phyloP scores from a whole-genome alignment of 1,140 invertebrate genomes.

The Macrosteles quadrilineatus region DNA sequence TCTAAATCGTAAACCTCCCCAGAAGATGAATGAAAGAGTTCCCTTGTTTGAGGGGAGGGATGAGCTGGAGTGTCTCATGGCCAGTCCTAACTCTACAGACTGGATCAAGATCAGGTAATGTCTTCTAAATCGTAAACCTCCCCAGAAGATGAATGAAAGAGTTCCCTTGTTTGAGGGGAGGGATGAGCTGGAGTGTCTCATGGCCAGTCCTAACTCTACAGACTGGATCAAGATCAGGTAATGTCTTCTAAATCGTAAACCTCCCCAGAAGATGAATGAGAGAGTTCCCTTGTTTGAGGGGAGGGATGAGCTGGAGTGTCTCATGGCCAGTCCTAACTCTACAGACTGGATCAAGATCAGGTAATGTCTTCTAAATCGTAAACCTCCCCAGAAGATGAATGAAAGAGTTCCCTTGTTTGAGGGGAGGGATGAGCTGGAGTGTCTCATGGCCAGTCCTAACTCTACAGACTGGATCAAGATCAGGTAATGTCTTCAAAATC shows the following conservation, averaged over 20 bases:
- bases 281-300: constrained; percentile 87
- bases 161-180: constrained; percentile 87
- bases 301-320: constrained; percentile 92
- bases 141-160: constrained; percentile 94
- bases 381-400: constrained; percentile 93
- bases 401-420: constrained; percentile 86
- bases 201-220: constrained; percentile 84
- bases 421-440: constrained; percentile 94
- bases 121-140: too few species aligned
- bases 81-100: constrained; percentile 84
- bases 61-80: constrained; percentile 95
- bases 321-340: constrained; percentile 88
- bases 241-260: too few species aligned
- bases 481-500: too few species aligned
- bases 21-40: constrained; percentile 94
- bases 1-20: too few species aligned
- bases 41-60: constrained; percentile 86
- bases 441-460: constrained; percentile 87
- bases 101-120: constrained; percentile 96
- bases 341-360: constrained; percentile 95
- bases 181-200: constrained; percentile 93
- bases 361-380: too few species aligned
- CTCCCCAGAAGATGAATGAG: constrained; percentile 97
- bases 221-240: constrained; percentile 97
- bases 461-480: constrained; percentile 96